Base-by-base conservation (phyloP, 2,797 vertebrate genomes). In the Tauraco hartlaubi region DNA sequence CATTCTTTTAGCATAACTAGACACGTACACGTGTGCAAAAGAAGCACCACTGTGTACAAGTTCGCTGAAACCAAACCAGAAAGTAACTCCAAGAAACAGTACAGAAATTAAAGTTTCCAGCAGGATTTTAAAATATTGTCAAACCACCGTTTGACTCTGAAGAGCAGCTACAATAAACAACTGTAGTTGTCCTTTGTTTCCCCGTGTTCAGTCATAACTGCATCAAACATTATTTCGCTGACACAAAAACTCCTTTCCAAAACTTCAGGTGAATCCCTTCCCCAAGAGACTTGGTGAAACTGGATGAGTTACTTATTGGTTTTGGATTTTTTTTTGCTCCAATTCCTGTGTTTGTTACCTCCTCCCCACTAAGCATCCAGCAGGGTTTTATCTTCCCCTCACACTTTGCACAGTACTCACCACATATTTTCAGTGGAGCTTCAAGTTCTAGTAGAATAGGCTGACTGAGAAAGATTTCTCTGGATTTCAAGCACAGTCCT, bases 391-490 rank as follows among this genome's bases (percentile, higher is more conserved):
- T 35, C 51, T 63, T 85, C 28, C 54, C 16, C 39, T 51, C 49
- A 51, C 26, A 51, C 49, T 51, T 25, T 51, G 49, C 77, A n/a
- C n/a, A 31, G 43, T 66, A 96, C 98, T 98, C 88, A 99, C 99
- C 99, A 96, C 99, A 99, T 86, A 99, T 99, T 98, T 99, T 99
- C 91, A 99, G 98, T 4, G 99, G 99, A 35, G 99, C 99, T 98
- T 99, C 99, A 92, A 99, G 98, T 98, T 99, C 99, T 97, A 99
- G 98, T 7, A 99, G 98, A 97, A 99, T 99, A 96, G 99, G 99
- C 82, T 99, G 99, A 96, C 99, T 99, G 95, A 99, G 99, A 94
- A 99, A 99, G 96, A 99, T 99, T 98, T 99, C 99, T 92, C 99
- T 98, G 94, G 99, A 99, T 96, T 99, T 99, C 85, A 99, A 98